Percentiles rank a stretch among this genome's conserved stretches.
Conservation (phyloP, 2,888 invertebrate species). For the Byasa hedistus region DNA sequence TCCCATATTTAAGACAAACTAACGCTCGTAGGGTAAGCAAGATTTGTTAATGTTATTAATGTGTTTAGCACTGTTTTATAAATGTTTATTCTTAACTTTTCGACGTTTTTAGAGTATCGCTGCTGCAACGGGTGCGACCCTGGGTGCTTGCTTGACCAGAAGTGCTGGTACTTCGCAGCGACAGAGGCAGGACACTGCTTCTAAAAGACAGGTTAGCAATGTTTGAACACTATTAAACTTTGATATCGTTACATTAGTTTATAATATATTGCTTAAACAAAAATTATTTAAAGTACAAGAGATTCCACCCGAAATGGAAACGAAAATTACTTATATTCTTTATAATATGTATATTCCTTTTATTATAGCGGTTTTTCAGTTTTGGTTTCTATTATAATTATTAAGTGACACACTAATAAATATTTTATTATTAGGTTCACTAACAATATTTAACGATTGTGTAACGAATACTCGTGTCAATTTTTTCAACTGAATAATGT, state of each 20-base stretch:
- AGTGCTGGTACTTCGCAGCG: conserved; percentile 79
- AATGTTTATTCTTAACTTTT: conserved; percentile 25
- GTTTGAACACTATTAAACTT: not conserved
- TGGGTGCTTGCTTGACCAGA: conserved; percentile 79
- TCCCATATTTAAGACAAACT: conserved; percentile 76
- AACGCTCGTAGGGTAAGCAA: conserved; percentile 73
- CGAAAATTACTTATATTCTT: too few species aligned
- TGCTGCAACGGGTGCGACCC: conserved; percentile 78
- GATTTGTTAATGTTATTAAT: conserved; percentile 2
- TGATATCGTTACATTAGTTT: not conserved
- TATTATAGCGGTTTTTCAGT: too few species aligned
- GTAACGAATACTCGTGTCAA: too few species aligned
- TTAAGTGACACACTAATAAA: too few species aligned
- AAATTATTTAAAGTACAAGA: not conserved
- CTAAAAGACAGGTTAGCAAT: conserved; percentile 69
- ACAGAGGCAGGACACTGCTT: conserved; percentile 75
- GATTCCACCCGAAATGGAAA: too few species aligned
- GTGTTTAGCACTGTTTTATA: not conserved
- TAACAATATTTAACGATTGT: too few species aligned
- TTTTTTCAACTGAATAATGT: too few species aligned
- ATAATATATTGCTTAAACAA: not conserved
- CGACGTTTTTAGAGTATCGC: conserved; percentile 68
- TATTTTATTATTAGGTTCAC: too few species aligned
- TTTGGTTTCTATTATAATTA: too few species aligned
- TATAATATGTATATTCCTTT: too few species aligned